Percentiles rank a stretch among this genome's conserved stretches.
phyloP scores from a whole-genome alignment of 2,888 invertebrate genomes.

The Trachelus tabidus region DNA sequence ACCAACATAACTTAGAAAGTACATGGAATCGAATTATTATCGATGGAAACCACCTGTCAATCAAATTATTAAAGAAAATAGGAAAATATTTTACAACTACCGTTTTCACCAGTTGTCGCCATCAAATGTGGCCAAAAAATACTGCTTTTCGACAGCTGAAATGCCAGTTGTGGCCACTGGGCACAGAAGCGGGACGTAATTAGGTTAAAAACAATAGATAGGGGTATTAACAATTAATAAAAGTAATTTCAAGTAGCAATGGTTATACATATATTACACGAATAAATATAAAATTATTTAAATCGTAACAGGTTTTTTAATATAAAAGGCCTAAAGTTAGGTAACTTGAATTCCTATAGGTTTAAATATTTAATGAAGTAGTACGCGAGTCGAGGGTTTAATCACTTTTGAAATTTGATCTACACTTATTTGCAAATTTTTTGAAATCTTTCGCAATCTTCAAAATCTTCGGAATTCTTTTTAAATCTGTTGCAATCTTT shows the following conservation, averaged over 20 bases:
- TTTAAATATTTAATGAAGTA: neutral
- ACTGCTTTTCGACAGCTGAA: neutral
- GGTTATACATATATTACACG: neutral
- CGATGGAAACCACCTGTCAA: neutral
- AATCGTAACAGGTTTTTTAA: neutral
- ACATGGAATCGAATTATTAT: neutral
- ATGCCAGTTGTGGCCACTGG: neutral
- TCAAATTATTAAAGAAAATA: neutral
- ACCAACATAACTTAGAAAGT: neutral
- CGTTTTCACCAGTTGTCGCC: neutral
- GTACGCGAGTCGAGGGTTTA: neutral
- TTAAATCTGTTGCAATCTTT: neutral
- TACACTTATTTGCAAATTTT: neutral
- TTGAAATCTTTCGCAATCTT: neutral
- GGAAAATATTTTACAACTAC: conserved; percentile 2
- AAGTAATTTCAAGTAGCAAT: neutral
- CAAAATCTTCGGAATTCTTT: neutral
- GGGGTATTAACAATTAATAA: neutral
- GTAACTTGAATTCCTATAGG: neutral
- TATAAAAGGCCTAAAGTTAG: neutral
- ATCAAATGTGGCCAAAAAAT: too few relatives aligned
- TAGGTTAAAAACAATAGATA: neutral
- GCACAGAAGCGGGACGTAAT: neutral
- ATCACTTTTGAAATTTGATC: neutral
- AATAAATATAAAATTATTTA: neutral